Evolutionary conservation across 2,888 invertebrate species (phyloP).

Genomic region (Drosophila borealis): DNA sequence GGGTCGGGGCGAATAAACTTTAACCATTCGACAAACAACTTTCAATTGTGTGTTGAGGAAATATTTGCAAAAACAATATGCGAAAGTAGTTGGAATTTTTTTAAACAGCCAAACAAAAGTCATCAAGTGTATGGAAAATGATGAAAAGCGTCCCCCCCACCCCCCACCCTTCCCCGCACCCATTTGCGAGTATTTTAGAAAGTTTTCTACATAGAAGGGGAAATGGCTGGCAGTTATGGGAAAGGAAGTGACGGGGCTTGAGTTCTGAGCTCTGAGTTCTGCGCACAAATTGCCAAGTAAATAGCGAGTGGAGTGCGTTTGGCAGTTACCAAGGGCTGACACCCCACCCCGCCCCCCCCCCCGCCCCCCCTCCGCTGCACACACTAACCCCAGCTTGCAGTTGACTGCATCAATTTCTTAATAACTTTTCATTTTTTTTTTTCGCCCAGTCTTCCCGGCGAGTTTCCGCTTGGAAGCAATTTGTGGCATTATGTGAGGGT

Average conservation of each 20-base stretch:
- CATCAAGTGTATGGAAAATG: conserved; percentile 27
- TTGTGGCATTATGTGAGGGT: conserved; percentile 80
- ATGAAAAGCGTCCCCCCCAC: neutral
- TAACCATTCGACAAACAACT: conserved; percentile 13
- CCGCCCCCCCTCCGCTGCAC: neutral
- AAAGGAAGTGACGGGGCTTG: conserved; percentile 49
- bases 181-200: conserved; percentile 38
- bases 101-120: conserved; percentile 58
- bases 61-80: conserved; percentile 17
- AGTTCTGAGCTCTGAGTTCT: conserved; percentile 12
- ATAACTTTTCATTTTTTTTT: conserved; percentile 66
- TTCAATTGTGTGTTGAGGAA: conserved; percentile 27
- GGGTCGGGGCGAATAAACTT: neutral
- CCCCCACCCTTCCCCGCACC: neutral
- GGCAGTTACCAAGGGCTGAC: conserved; percentile 56
- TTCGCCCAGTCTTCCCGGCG: neutral
- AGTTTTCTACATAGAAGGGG: conserved; percentile 40
- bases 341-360: neutral
- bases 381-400: neutral
- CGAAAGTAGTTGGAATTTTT: conserved; percentile 33
- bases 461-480: conserved; percentile 60
- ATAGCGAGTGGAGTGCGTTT: conserved; percentile 58
- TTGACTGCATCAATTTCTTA: conserved; percentile 72
- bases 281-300: conserved; percentile 59
- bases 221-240: conserved; percentile 47